Evolutionary conservation across 2,797 vertebrate genomes (phyloP).

Genomic region (Acanthis flammea): DNA sequence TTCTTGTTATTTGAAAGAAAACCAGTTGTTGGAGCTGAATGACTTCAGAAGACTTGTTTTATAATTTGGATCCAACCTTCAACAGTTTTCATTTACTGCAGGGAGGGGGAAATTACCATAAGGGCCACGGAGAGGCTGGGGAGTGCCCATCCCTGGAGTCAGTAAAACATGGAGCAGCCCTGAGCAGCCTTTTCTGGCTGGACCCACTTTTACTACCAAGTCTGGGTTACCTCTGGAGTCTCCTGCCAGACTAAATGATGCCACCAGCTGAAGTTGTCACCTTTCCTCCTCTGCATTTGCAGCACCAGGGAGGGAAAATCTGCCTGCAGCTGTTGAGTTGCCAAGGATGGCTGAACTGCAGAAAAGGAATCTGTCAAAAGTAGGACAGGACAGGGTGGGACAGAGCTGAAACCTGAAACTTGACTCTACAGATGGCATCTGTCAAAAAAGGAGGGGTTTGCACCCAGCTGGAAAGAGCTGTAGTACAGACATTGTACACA

Average conservation of each 20-base stretch:
- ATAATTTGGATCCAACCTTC: background rate
- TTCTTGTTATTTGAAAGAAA: background rate
- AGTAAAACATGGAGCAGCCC: background rate
- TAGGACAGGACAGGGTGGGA: background rate
- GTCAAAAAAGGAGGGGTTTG: background rate
- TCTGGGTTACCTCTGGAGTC: background rate
- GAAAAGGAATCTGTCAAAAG: background rate
- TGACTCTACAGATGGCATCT: background rate
- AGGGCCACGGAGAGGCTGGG: background rate
- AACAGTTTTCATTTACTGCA: background rate
- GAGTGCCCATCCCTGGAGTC: background rate
- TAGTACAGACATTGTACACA: background rate
- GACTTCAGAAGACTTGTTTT: background rate
- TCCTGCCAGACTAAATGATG: background rate
- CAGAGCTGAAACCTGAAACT: background rate
- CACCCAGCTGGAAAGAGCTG: background rate
- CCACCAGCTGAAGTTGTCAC: background rate
- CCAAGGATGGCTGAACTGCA: background rate
- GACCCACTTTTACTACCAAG: background rate
- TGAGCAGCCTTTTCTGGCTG: background rate
- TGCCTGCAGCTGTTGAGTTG: background rate
- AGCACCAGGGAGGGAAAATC: background rate
- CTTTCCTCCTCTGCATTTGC: background rate
- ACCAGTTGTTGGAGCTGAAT: background rate
- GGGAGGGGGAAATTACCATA: rapidly evolving